A percentile compares a stretch with the other conserved stretches of the same genome.
Conservation (phyloP, 2,888 invertebrate genomes). For the Hydrotaea cyrtoneurina region DNA sequence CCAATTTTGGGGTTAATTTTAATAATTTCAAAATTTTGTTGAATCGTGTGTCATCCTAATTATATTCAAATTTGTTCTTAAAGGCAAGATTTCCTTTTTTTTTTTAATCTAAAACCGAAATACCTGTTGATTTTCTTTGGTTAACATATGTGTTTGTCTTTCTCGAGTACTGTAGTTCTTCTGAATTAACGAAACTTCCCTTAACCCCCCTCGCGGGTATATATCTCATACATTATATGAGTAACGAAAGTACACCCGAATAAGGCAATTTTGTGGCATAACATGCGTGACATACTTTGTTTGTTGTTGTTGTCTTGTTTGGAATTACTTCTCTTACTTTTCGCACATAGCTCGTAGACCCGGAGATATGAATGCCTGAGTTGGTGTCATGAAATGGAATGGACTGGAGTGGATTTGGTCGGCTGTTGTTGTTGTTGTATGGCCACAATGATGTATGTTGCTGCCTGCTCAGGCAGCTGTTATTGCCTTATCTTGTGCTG, state of each 20-base stretch:
- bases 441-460: background rate
- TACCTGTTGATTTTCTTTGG: too few species aligned
- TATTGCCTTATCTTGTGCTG: background rate
- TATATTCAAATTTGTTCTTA: too few species aligned
- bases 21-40: too few species aligned
- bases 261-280: conserved; percentile 39
- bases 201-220: background rate
- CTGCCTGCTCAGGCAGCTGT: background rate
- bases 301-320: conserved; percentile 1
- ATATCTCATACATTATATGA: conserved; percentile 12
- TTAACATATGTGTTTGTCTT: too few species aligned
- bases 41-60: too few species aligned
- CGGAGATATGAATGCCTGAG: conserved; percentile 4
- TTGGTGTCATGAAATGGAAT: conserved; percentile 21
- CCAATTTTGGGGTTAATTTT: too few species aligned
- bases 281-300: conserved; percentile 60
- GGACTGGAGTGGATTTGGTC: background rate
- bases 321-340: background rate
- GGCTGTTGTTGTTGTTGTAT: background rate
- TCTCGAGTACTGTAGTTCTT: too few species aligned
- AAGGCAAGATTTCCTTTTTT: too few species aligned
- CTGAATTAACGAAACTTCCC: too few species aligned
- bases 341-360: conserved; percentile 22
- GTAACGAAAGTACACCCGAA: conserved; percentile 18
- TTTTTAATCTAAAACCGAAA: too few species aligned